Base-by-base conservation (phyloP, 2,888 invertebrate species). In the Philhelius pedissequus region DNA sequence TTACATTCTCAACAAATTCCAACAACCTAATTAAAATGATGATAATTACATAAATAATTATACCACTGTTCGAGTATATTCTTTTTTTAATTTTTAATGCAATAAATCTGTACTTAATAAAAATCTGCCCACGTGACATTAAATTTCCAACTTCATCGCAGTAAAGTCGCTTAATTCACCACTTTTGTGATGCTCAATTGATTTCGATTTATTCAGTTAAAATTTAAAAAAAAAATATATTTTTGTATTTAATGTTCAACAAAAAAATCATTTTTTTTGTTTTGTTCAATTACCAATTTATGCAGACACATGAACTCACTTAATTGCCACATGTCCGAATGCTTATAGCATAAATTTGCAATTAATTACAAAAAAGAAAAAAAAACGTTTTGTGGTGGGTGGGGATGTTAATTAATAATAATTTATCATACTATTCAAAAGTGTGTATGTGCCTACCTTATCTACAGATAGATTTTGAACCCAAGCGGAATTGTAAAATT, bases 241-340 rank as follows among this genome's bases (percentile, higher is more conserved):
- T 8, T n/a, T 11, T n/a, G 13, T 35, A 5, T 35, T n/a, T 18
- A 8, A 15, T 18, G 4, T 18, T 2, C 18, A 43, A 48, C 7
- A 6, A 22, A 32, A 32, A 56, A 35, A 38, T 38, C 40, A 35
- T 62, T 78, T n/a, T n/a, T n/a, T n/a, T n/a, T n/a, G n/a, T n/a
- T n/a, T 56, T 43, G 7, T 52, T 48, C 74, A 82, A 78, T 82
- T 69, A 78, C 68, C 73, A 20, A 78, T 73, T 78, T 82, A 78
- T 82, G 73, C 60, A 62, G 40, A 60, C 78, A 66, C 82, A 69
- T 52, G 71, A 45, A 68, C 50, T 20, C 82, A 73, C 69, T 69
- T 70, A 58, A 64, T 56, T 58, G 48, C 32, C 52, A 20, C 54
- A 62, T 48, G 48, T 32, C 27, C 38, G n/a, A 48, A 56, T 52